Evolutionary conservation across 1,140 invertebrate genomes (phyloP).

Genomic region (Musca vetustissima): DNA sequence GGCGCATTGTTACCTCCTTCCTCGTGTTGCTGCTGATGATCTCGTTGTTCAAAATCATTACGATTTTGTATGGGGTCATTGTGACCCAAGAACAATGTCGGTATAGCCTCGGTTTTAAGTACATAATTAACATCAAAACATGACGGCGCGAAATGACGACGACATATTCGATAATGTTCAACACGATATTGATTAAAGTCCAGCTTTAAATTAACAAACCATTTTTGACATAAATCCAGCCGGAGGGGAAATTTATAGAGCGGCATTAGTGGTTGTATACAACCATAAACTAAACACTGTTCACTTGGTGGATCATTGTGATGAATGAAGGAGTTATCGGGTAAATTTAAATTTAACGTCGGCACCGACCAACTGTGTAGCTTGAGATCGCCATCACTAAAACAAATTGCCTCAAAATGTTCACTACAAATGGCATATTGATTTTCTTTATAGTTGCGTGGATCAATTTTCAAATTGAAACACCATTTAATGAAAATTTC

Average conservation of each 20-base stretch:
- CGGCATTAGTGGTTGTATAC: conserved; percentile 4
- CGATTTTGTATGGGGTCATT: conserved; percentile 44
- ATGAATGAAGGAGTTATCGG: conserved; percentile 9
- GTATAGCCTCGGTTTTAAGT: conserved; percentile 38
- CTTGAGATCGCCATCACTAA: neutral
- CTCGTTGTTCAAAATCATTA: conserved; percentile 30
- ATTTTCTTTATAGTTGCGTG: conserved; percentile 45
- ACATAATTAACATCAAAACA: conserved; percentile 7
- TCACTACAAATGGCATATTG: conserved; percentile 46
- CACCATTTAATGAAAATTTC: conserved; percentile 51
- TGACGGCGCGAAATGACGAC: conserved; percentile 3
- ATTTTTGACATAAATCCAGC: conserved; percentile 37
- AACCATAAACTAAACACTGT: conserved; percentile 19
- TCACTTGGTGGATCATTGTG: neutral
- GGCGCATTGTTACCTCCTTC: neutral
- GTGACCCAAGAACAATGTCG: conserved; percentile 45
- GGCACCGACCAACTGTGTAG: conserved; percentile 48
- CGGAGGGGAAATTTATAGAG: conserved; percentile 38
- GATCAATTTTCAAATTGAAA: conserved; percentile 36
- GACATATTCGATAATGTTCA: conserved; percentile 40
- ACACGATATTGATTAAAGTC: conserved; percentile 33
- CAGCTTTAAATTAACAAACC: conserved; percentile 41
- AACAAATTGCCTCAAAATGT: conserved; percentile 32
- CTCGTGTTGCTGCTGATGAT: neutral
- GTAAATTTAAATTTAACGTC: conserved; percentile 35